phyloP scores from a whole-genome alignment of 2,113 vertebrate genomes.

The Pyrgilauda ruficollis region DNA sequence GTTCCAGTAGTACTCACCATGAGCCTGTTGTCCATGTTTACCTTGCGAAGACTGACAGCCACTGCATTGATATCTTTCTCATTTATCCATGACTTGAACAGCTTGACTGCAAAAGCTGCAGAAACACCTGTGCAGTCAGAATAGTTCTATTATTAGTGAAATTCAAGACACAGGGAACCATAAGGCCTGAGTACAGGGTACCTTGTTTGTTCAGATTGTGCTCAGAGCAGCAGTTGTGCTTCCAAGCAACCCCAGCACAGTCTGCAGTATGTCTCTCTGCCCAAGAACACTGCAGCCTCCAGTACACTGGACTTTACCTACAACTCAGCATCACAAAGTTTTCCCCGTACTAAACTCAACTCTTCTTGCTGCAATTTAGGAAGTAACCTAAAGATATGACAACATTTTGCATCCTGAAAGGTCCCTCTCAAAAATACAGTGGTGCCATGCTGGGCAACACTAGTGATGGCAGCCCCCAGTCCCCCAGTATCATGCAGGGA shows the following conservation, averaged over 20 bases:
- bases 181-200: neutral
- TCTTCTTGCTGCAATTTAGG: neutral
- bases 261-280: neutral
- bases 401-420: neutral
- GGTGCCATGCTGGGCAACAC: neutral
- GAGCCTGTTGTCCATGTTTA: slow-evolving; percentile 97
- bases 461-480: neutral
- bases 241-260: neutral
- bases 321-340: neutral
- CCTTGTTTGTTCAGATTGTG: neutral
- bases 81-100: slow-evolving; percentile 98
- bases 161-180: neutral
- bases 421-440: neutral
- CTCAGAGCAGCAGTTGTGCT: neutral
- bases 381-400: neutral
- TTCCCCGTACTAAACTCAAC: neutral
- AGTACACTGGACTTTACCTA: rapidly evolving
- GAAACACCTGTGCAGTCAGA: slow-evolving; percentile 83
- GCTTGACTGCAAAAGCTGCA: slow-evolving; percentile 96
- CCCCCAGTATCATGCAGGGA: neutral
- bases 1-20: slow-evolving; percentile 79
- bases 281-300: neutral
- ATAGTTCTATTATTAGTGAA: neutral
- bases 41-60: slow-evolving; percentile 91
- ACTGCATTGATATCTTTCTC: slow-evolving; percentile 98